Percentiles rank a stretch among this genome's conserved stretches.
Conservation (phyloP, 2,888 invertebrate genomes). For the Scaptomyza tumidula region DNA sequence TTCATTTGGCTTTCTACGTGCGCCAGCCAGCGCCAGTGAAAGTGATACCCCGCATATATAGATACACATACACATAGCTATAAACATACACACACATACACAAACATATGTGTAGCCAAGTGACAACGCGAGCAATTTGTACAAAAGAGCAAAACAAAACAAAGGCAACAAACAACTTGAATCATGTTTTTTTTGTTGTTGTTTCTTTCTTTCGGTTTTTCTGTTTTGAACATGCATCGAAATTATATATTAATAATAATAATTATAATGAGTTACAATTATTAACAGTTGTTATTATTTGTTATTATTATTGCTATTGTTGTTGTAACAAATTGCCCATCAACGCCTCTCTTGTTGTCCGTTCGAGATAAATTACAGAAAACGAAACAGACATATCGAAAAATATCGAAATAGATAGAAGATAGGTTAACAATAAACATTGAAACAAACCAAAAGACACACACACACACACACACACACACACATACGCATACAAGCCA, state of each 20-base stretch:
- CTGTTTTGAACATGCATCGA: constrained; percentile 40
- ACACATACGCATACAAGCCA: not conserved
- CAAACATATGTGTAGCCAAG: constrained; percentile 46
- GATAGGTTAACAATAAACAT: constrained; percentile 22
- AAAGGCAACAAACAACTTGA: constrained; percentile 20
- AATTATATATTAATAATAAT: constrained; percentile 44
- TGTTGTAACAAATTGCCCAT: constrained; percentile 68
- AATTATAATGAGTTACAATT: constrained; percentile 63
- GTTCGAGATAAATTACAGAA: constrained; percentile 16
- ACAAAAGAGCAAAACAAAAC: constrained; percentile 47
- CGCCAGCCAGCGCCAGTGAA: constrained; percentile 71
- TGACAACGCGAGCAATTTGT: constrained; percentile 69
- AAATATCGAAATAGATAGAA: not conserved
- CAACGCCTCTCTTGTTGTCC: constrained; percentile 65
- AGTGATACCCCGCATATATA: constrained; percentile 62
- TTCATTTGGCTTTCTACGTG: constrained; percentile 77
- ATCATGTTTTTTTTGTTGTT: constrained; percentile 4
- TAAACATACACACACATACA: constrained; percentile 7
- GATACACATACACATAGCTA: constrained; percentile 13
- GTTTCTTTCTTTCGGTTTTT: constrained; percentile 22
- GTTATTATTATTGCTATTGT: not conserved
- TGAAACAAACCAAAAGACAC: not conserved
- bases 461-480: not conserved
- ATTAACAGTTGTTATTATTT: constrained; percentile 45
- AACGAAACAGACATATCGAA: not conserved